Conservation (phyloP, 92 coral and sea anemone genomes). For the Epizoanthus illoricatus region DNA sequence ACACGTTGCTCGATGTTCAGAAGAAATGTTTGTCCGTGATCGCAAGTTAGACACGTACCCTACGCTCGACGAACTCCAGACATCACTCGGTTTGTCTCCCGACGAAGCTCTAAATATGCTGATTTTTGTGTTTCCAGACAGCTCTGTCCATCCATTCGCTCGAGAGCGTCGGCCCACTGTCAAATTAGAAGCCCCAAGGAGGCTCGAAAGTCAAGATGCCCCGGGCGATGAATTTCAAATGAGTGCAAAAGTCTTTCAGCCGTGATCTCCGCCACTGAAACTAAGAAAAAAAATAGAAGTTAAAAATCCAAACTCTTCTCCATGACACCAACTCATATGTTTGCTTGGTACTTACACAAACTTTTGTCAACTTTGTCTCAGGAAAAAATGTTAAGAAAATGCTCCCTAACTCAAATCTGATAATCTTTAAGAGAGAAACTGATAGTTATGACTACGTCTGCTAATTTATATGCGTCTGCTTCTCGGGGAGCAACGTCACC, state of each 20-base stretch:
- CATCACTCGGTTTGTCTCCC: slow-evolving; percentile 25
- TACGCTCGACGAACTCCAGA: slow-evolving; percentile 4
- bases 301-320: not conserved
- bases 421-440: not conserved
- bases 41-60: not conserved
- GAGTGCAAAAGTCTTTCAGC: slow-evolving; percentile 29
- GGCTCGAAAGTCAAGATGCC: slow-evolving; percentile 33
- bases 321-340: not conserved
- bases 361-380: not conserved
- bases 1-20: not conserved
- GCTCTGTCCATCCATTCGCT: slow-evolving; percentile 33
- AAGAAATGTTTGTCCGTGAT: not conserved
- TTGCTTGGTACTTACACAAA: not conserved
- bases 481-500: not conserved
- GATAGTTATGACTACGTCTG: slow-evolving; percentile 31
- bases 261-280: slow-evolving; percentile 27
- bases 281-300: not conserved
- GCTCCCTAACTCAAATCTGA: not conserved
- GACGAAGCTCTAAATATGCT: slow-evolving; percentile 36
- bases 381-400: not conserved
- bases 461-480: slow-evolving; percentile 20
- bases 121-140: slow-evolving; percentile 42
- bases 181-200: slow-evolving; percentile 45
- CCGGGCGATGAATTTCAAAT: slow-evolving; percentile 46
- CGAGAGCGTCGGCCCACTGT: slow-evolving; percentile 22